These are phyloP conservation scores for Molossus molossus DNA, from an alignment of 2,797 vertebrate species.

Conservation along the genomic window DNA sequence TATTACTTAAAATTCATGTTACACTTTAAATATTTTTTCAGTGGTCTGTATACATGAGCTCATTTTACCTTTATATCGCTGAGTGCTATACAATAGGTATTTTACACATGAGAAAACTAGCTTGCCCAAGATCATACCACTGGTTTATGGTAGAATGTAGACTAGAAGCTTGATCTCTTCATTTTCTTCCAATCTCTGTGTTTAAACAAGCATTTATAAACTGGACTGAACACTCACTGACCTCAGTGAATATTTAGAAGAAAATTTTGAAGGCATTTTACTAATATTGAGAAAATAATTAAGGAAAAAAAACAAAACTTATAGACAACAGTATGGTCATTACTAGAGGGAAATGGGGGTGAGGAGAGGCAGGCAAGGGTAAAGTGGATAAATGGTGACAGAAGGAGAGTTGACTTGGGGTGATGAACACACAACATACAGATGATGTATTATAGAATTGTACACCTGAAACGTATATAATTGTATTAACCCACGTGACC, in stretches of 20 bases:
- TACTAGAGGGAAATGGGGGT: no score
- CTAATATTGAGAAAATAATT: slow-evolving; percentile 23
- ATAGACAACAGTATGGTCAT: not conserved
- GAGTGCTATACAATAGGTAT: not conserved
- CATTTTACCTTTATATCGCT: not conserved
- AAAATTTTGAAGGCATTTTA: slow-evolving; percentile 9
- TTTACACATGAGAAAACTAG: not conserved
- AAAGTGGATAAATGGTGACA: no score
- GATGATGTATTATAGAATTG: no score
- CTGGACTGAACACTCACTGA: not conserved
- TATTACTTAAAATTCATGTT: slow-evolving; percentile 21
- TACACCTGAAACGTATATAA: no score
- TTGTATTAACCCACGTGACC: no score
- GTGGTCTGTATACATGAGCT: not conserved
- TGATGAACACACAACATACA: no score
- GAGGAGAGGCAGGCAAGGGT: no score
- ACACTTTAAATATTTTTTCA: not conserved
- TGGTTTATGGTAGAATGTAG: not conserved
- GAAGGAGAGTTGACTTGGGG: no score
- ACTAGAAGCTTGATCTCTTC: not conserved
- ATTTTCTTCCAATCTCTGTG: not conserved
- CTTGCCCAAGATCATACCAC: not conserved
- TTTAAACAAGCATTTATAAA: slow-evolving; percentile 23
- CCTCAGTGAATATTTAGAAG: not conserved
- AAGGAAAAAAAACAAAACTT: not conserved